Evolutionary conservation across 2,113 vertebrate genomes (phyloP), one percentile per base, ranked within the genome.

Genomic region (Oreotrochilus melanogaster): DNA sequence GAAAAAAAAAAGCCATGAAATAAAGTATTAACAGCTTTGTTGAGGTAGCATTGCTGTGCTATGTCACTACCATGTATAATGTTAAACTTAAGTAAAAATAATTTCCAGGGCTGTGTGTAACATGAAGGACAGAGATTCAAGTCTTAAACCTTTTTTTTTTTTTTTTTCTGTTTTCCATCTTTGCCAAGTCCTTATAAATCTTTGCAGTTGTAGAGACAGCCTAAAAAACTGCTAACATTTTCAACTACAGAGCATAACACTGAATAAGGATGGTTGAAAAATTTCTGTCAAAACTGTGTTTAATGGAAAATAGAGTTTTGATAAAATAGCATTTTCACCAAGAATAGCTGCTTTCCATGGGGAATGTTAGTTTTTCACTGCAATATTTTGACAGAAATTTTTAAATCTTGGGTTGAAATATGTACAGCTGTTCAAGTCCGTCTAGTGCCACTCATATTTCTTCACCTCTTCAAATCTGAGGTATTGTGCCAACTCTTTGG

Each of bases 371-470:
- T 76, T 94, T 91, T 88, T 74, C 92, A 89, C 35, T 65, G 89
- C 86, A 96, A 94, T 96, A 96, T 96, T 96, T 92, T 95, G 96
- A 94, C 95, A 96, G 93, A 95, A 88, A 69, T 33, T 88, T 70
- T 94, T 18, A 93, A 92, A 92, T 95, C 92, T 95, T 96, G 92
- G 92, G 88, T 67, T 95, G 96, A 82, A 95, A 33, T 90, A 27
- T 11, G 62, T 95, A 93, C 93, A 96, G 95, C 94, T 96, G 94
- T 97, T 92, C 89, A 43, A 95, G 94, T 97, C 93, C 91, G 0
- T 95, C 87, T 82, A 81, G 76, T 95, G 95, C 86, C 87, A 91
- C 81, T 93, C 73, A 50, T 51, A 72, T 92, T 95, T 94, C 89
- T 95, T 92, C 89, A 95, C 94, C 95, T 95, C 84, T 81, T 96